These are phyloP conservation scores for Philotrypesis tridentata DNA, from an alignment of 1,140 invertebrate genomes.

Conservation along the genomic window DNA sequence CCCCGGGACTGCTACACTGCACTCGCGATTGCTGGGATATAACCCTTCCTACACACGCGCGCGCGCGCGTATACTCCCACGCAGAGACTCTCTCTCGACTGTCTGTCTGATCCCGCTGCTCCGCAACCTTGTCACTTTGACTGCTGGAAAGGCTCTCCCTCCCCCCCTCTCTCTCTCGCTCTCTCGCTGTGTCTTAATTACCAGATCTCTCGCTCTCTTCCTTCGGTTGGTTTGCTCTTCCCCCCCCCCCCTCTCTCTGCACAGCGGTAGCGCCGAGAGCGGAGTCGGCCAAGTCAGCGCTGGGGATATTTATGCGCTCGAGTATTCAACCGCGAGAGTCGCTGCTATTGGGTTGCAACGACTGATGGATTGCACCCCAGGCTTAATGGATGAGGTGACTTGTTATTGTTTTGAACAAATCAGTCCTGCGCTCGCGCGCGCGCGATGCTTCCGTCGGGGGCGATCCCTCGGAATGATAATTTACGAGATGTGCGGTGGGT, in stretches of 20 bases:
- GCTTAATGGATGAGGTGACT: neutral
- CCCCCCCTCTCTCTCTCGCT: neutral
- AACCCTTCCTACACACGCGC: neutral
- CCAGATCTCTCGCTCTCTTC: neutral
- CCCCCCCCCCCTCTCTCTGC: too few relatives aligned
- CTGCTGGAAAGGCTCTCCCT: neutral
- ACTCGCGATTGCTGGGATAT: neutral
- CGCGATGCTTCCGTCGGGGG: too few relatives aligned
- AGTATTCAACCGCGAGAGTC: neutral
- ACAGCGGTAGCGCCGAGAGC: too few relatives aligned
- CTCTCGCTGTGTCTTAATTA: constrained; percentile 6
- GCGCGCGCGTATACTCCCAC: too few relatives aligned
- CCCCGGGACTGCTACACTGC: constrained; percentile 55
- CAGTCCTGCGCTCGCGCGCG: neutral
- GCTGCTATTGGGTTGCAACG: neutral
- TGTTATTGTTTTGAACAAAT: constrained; percentile 1
- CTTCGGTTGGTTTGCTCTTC: neutral
- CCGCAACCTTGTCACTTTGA: neutral
- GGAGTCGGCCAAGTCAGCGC: neutral
- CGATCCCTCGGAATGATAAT: too few relatives aligned
- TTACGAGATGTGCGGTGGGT: too few relatives aligned
- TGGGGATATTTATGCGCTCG: neutral
- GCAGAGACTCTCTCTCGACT: too few relatives aligned
- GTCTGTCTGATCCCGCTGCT: neutral
- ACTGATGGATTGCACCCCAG: neutral